These are phyloP conservation scores for Colinus virginianus DNA, from an alignment of 2,113 vertebrate genomes.

Conservation along the genomic window DNA sequence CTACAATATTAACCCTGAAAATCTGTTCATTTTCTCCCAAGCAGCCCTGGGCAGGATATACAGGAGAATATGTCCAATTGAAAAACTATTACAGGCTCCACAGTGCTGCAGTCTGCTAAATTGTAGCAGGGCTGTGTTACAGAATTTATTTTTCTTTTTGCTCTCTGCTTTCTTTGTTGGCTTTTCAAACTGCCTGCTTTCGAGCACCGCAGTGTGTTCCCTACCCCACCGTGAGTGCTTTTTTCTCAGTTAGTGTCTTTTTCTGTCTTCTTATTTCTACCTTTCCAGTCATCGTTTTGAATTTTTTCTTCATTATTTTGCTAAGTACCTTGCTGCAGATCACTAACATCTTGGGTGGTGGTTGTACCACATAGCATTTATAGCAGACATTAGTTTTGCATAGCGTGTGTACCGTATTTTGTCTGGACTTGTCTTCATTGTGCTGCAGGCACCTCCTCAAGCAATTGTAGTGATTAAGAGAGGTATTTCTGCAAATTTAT, in stretches of 20 bases:
- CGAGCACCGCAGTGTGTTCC: not conserved
- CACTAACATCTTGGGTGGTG: constrained; percentile 62
- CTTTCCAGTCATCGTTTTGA: not conserved
- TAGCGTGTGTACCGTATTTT: constrained; percentile 47
- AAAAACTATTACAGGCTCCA: constrained; percentile 66
- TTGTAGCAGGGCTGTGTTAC: constrained; percentile 6
- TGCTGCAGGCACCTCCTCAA: constrained; percentile 64
- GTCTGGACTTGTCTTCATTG: constrained; percentile 65
- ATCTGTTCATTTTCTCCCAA: constrained; percentile 73
- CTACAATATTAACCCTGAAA: constrained; percentile 78
- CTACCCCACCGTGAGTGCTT: accelerated
- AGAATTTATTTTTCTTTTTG: not conserved
- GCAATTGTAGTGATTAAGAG: constrained; percentile 66
- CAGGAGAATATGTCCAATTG: constrained; percentile 72
- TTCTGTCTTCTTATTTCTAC: not conserved
- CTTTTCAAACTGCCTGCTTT: not conserved
- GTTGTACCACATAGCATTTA: constrained; percentile 37
- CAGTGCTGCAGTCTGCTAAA: constrained; percentile 51
- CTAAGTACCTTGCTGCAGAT: constrained; percentile 45
- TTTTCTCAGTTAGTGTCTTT: not conserved
- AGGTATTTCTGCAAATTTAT: constrained; percentile 70
- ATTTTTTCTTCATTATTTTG: constrained; percentile 59
- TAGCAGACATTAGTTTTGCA: constrained; percentile 45
- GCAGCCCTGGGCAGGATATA: constrained; percentile 66
- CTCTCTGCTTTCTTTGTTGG: not conserved